Evolutionary conservation across 2,888 invertebrate species (phyloP), one percentile per base, ranked within the genome.

Genomic region (Nomada ruficornis): DNA sequence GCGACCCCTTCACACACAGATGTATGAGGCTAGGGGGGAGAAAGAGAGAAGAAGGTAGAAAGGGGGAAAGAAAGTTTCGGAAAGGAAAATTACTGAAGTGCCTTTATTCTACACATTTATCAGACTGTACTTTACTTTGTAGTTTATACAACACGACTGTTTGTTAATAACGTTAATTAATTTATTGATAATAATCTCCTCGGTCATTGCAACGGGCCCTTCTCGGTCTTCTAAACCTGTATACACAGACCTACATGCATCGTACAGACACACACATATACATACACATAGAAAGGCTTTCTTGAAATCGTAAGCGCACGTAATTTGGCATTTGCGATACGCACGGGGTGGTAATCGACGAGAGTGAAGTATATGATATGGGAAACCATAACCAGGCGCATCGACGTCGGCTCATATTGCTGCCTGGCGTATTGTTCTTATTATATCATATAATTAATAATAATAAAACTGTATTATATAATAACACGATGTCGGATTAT

Each of bases 41-140:
- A 80, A 79, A 76, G 64, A 79, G 77, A 82, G 79, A 83, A 80
- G 77, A 73, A 82, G 67, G 78, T 74, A 78, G 74, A 65, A 52
- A 3, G 55, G 73, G 60, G 68, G 47, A 50, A 81, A 72, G 65
- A 68, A 80, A 72, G 73, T 84, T 81, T 69, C 82, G 72, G 62
- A 82, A 80, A 71, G 47, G 70, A 79, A 85, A 89, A 90, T 87
- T 88, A 90, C 90, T 91, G 85, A 91, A 92, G 90, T 92, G 93
- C 92, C 90, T 93, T 93, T 93, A 93, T 90, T 91, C 89, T 90
- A 92, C 91, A 93, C 92, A 92, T 92, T 92, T 93, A 92, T 91
- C 92, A 91, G 91, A 92, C 91, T 92, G 89, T 92, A 91, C 84
- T 90, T 88, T 92, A 92, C 90, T 92, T 89, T 90, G 90, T 92